These are phyloP conservation scores for Psephotus haematonotus DNA, from an alignment of 2,113 vertebrate species.

Conservation along the genomic window DNA sequence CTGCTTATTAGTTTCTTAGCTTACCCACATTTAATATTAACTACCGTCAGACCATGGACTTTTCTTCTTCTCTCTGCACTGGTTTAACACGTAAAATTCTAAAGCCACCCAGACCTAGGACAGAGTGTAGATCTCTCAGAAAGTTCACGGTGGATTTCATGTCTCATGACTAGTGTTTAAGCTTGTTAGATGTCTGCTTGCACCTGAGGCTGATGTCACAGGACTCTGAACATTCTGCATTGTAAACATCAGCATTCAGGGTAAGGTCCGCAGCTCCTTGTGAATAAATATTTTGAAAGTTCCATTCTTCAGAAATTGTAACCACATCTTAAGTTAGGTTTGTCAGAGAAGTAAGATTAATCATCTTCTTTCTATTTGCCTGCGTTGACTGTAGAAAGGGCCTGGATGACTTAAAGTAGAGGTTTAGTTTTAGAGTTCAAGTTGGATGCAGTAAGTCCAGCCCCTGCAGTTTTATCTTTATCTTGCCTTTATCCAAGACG, in stretches of 20 bases:
- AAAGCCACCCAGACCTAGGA: not conserved
- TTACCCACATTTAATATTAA: not conserved
- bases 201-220: not conserved
- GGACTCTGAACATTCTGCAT: not conserved
- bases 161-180: not conserved
- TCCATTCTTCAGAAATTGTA: not conserved
- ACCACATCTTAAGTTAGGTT: not conserved
- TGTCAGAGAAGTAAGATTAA: not conserved
- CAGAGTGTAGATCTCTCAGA: not conserved
- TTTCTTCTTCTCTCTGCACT: not conserved
- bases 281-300: not conserved
- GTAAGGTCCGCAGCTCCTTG: not conserved
- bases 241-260: not conserved
- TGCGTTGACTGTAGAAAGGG: not conserved
- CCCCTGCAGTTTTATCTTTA: not conserved
- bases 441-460: not conserved
- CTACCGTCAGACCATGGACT: not conserved
- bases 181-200: not conserved
- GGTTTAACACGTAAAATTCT: not conserved
- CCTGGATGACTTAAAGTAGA: not conserved
- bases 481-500: not conserved
- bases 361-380: not conserved
- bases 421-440: not conserved
- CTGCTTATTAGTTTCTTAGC: not conserved
- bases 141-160: not conserved